Base-by-base conservation (phyloP, 2,888 invertebrate species). In the Leistus spinibarbis region DNA sequence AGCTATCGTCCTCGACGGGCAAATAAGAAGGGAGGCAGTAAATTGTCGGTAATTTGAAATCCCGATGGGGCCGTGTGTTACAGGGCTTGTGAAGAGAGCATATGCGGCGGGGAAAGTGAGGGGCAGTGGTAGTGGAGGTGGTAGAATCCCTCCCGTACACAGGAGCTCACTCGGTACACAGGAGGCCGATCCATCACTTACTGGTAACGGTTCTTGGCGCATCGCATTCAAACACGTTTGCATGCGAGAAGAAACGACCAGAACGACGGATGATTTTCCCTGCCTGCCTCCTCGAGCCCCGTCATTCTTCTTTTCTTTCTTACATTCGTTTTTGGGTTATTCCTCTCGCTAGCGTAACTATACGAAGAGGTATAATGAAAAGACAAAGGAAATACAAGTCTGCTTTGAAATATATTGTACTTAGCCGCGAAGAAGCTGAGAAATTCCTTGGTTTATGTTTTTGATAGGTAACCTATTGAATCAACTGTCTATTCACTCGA, bases 21-120 rank as follows among this genome's bases (percentile, higher is more conserved):
- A 67, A 72, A 76, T 71, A 75, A 77, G 75, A 71, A 70, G 71
- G 69, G 65, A 19, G 67, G 71, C 68, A 70, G 71, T 77, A 76
- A 77, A 77, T 77, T 77, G 76, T 76, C 72, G 69, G 76, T 77
- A 77, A 77, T 77, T 77, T 77, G 76, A 77, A 77, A 76, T 77
- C 76, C 77, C 76, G 23, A 54, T 40, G 72, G 72, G 54, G 72
- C 65, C 56, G 72, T 72, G 72, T 72, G 72, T 72, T 65, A 72
- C 60, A 19, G 40, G 60, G 60, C 60, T 9, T 20, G 60, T 60
- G 60, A 60, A 60, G 60, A 60, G 60, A 19, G 22, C 60, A 19
- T 22, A 10, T 22, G 22, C 60, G 5, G 19, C 20, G 13, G 68
- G 20, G 3, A 17, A 23, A 20, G 68, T n/a, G 53, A 23, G 16